Evolutionary conservation across 1,140 invertebrate genomes (phyloP).

Genomic region (Leptestheria dahalacensis): DNA sequence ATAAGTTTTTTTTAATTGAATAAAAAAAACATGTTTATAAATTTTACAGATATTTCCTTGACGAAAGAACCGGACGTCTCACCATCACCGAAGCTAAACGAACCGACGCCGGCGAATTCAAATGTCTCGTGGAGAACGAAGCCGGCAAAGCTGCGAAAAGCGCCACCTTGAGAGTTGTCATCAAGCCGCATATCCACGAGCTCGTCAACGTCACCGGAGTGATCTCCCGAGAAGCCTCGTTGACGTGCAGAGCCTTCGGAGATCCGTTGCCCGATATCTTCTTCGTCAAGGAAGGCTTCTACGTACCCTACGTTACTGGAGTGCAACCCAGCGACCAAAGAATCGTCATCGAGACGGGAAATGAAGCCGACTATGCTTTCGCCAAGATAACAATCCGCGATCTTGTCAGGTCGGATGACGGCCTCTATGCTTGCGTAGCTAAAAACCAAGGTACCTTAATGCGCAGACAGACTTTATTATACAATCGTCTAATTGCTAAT

Average conservation of each 20-base stretch:
- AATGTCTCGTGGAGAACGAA: constrained; percentile 61
- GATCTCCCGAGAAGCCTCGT: constrained; percentile 40
- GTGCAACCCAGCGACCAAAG: constrained; percentile 23
- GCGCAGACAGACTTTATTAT: not conserved
- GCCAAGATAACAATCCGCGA: constrained; percentile 26
- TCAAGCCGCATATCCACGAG: constrained; percentile 62
- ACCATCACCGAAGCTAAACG: constrained; percentile 57
- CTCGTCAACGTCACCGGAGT: constrained; percentile 54
- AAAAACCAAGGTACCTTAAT: constrained; percentile 39
- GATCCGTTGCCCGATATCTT: constrained; percentile 55
- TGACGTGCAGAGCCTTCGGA: constrained; percentile 59
- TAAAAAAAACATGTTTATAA: no score
- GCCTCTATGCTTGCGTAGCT: constrained; percentile 73
- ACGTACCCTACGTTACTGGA: constrained; percentile 20
- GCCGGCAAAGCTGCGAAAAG: constrained; percentile 47
- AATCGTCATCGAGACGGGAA: constrained; percentile 23
- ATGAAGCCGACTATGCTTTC: constrained; percentile 15
- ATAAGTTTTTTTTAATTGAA: no score
- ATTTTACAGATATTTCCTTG: constrained; percentile 14
- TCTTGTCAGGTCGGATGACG: constrained; percentile 55
- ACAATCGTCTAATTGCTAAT: no score
- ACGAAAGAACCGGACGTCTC: constrained; percentile 40
- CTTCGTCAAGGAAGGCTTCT: constrained; percentile 39
- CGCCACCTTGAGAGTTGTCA: constrained; percentile 42
- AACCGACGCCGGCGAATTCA: constrained; percentile 60